Percentiles rank a stretch among this genome's conserved stretches.
Evolutionary conservation across 2,797 vertebrate genomes (phyloP).

Genomic region (Bryconaethiops microstoma): DNA sequence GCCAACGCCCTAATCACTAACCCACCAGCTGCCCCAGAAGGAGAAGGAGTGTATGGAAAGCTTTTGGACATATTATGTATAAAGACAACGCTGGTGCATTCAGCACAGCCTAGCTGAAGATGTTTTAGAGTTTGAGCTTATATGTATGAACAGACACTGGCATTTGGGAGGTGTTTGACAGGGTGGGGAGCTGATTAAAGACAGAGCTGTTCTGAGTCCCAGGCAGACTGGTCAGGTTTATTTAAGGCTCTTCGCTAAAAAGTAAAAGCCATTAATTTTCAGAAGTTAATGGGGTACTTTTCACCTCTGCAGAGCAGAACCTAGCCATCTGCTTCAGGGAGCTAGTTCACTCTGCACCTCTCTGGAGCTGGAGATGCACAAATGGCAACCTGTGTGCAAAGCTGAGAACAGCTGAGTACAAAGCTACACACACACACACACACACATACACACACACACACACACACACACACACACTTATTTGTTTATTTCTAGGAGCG

Average conservation of each 20-base stretch:
- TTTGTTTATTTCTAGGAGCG: no score
- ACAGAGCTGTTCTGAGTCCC: conserved; percentile 30
- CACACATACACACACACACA: conserved; percentile 15
- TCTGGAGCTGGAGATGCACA: conserved; percentile 63
- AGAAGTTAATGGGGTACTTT: conserved; percentile 74
- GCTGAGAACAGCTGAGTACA: conserved; percentile 69
- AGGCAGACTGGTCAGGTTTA: conserved; percentile 68
- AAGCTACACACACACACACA: conserved; percentile 43
- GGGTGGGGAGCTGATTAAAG: conserved; percentile 44
- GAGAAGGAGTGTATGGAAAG: background rate
- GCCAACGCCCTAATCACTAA: no score
- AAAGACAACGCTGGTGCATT: background rate
- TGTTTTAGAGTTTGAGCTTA: background rate
- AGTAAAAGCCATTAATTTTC: conserved; percentile 72
- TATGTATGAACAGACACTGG: conserved; percentile 7
- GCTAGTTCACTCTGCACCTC: conserved; percentile 58
- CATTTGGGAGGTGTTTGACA: conserved; percentile 23
- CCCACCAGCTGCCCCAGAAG: no score
- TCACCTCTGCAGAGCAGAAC: conserved; percentile 73
- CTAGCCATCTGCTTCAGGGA: conserved; percentile 79
- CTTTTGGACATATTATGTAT: background rate
- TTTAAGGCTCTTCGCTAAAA: conserved; percentile 70
- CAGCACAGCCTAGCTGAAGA: background rate
- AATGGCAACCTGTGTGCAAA: conserved; percentile 64
- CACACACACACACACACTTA: background rate